phyloP scores from a whole-genome alignment of 2,888 invertebrate species.

The Cetonia aurata region DNA sequence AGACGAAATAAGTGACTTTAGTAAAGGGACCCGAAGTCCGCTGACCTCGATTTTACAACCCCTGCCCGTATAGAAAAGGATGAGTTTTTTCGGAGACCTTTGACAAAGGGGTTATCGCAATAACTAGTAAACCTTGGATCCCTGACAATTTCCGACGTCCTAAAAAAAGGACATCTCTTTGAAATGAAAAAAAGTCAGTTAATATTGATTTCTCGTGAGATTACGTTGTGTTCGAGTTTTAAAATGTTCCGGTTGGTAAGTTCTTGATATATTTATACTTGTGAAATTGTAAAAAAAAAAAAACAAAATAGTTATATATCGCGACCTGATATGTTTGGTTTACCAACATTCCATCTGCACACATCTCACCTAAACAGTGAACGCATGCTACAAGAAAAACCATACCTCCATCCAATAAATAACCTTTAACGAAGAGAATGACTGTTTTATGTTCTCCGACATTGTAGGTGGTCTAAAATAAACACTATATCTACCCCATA shows the following conservation, averaged over 20 bases:
- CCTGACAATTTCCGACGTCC: conserved; percentile 38
- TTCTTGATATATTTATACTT: not conserved
- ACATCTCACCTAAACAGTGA: conserved; percentile 23
- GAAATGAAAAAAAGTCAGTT: conserved; percentile 23
- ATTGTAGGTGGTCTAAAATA: conserved; percentile 60
- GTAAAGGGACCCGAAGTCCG: conserved; percentile 38
- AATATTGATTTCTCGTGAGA: conserved; percentile 37
- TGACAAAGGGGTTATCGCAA: conserved; percentile 55
- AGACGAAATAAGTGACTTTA: conserved; percentile 27
- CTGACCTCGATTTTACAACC: conserved; percentile 58
- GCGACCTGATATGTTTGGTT: not conserved
- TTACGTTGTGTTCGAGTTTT: conserved; percentile 5
- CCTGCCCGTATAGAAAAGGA: conserved; percentile 53
- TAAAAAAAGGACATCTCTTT: conserved; percentile 17
- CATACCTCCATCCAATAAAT: conserved; percentile 50
- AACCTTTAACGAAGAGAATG: conserved; percentile 52
- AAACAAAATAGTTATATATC: too few species aligned
- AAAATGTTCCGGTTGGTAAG: not conserved
- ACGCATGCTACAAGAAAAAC: conserved; percentile 8
- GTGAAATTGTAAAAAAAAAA: too few species aligned
- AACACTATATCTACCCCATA: conserved; percentile 59
- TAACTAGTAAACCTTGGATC: conserved; percentile 37
- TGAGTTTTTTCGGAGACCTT: conserved; percentile 48
- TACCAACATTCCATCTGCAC: not conserved
- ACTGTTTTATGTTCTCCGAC: conserved; percentile 57